Conservation (phyloP, 2,888 invertebrate genomes). For the Apotomis turbidana region DNA sequence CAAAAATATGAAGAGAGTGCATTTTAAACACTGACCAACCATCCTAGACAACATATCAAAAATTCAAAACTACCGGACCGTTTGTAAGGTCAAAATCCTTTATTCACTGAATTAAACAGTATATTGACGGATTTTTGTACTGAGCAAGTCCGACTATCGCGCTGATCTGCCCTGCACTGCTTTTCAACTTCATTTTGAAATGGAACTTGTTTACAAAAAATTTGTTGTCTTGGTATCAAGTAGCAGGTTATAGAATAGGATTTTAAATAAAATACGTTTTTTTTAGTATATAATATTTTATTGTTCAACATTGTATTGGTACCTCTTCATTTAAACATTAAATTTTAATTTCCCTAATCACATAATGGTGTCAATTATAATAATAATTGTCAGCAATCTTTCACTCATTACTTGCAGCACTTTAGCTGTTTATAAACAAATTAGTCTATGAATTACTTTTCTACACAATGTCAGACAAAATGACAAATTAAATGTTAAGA, state of each 20-base stretch:
- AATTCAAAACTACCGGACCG: no score
- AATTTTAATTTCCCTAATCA: slow-evolving; percentile 15
- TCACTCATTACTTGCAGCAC: slow-evolving; percentile 4
- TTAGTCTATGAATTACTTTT: slow-evolving; percentile 8
- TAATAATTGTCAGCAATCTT: slow-evolving; percentile 11
- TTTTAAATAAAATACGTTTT: slow-evolving; percentile 3
- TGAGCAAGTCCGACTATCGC: no score
- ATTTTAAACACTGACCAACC: no score
- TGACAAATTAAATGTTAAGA: neutral
- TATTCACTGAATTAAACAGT: no score
- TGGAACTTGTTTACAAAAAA: no score
- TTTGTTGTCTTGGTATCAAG: no score
- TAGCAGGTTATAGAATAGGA: neutral
- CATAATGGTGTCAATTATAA: slow-evolving; percentile 19
- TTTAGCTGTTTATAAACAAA: slow-evolving; percentile 2
- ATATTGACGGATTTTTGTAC: no score
- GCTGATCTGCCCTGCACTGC: no score
- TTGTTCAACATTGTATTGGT: slow-evolving; percentile 39
- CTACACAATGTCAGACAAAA: slow-evolving; percentile 2
- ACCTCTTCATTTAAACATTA: slow-evolving; percentile 36
- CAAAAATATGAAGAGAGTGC: no score
- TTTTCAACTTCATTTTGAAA: no score
- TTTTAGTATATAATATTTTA: slow-evolving; percentile 37
- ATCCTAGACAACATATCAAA: no score
- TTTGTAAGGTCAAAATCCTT: no score